Evolutionary conservation across 2,888 invertebrate genomes (phyloP).

Genomic region (Mayetiola destructor): DNA sequence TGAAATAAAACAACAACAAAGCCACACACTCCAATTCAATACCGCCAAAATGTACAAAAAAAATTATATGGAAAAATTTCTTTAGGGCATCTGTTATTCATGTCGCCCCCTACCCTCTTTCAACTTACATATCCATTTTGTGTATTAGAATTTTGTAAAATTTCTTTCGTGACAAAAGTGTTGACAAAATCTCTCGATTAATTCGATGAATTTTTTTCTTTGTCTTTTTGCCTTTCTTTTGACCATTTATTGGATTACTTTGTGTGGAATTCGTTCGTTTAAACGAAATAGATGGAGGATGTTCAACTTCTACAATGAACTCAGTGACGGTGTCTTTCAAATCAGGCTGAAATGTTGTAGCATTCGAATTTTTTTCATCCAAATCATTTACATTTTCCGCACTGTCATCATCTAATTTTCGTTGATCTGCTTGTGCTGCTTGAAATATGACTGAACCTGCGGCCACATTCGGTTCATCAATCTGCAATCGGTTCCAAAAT

Average conservation of each 20-base stretch:
- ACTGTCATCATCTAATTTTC: background rate
- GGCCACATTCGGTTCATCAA: slow-evolving; percentile 8
- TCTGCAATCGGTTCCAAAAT: background rate
- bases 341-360: background rate
- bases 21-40: background rate
- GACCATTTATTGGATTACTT: background rate
- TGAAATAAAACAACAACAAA: slow-evolving; percentile 27
- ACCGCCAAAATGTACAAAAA: background rate
- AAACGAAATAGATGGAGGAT: background rate
- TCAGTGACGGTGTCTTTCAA: background rate
- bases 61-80: background rate
- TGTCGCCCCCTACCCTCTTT: too few species aligned
- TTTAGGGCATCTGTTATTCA: too few species aligned
- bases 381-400: background rate
- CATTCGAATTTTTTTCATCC: background rate
- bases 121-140: slow-evolving; percentile 42
- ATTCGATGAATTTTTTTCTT: slow-evolving; percentile 28
- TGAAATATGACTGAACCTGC: slow-evolving; percentile 2
- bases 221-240: slow-evolving; percentile 14
- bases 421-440: background rate
- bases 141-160: slow-evolving; percentile 42
- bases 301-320: background rate
- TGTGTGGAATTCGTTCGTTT: background rate
- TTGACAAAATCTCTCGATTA: slow-evolving; percentile 36
- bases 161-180: slow-evolving; percentile 33